Base-by-base conservation (phyloP, 1,140 invertebrate genomes). In the Neodiprion fabricii region DNA sequence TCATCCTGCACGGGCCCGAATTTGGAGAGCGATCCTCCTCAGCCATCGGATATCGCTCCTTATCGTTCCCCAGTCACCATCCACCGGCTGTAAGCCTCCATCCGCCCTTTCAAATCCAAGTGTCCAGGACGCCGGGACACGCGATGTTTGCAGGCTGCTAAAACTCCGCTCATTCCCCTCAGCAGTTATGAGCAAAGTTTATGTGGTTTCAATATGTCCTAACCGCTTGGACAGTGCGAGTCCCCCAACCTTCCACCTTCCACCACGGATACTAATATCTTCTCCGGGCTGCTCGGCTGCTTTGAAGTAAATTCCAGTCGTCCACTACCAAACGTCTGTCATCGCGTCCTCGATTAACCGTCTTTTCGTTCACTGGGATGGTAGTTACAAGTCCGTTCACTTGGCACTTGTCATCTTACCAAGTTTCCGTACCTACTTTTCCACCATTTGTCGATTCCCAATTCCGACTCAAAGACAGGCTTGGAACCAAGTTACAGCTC, bases 191-290 rank as follows among this genome's bases (percentile, higher is more conserved):
- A 84, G 79, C 78, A 83, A 85, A 84, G 82, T 85, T 85, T 80
- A 71, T 83, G 83, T 79, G 82, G 83, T 84, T 85, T 84, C 82
- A 82, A 83, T 84, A 84, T 82, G 81, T 80, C 81, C 81, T 79
- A n/a, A 74, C 75, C 70, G 78, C 76, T 77, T 81, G 82, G 83
- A 84, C 82, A 83, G 81, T 83, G 84, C 82, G 78, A 80, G 78
- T 17, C 28, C 28, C 5, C 28, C 28, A 40, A 1, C 28, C 28
- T 40, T 40, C 28, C 28, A 40, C 28, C 28, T 40, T 40, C 28
- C 28, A 40, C 28, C 28, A 28, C 72, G 79, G 79, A 80, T 71
- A 82, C 84, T 84, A 83, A 85, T 85, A 85, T 84, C 82, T 78
- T 81, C 81, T 77, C n/a, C 28, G 28, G 5, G 28, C 28, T 40